Evolutionary conservation across 1,140 invertebrate genomes (phyloP).

Genomic region (Drosophila busckii): DNA sequence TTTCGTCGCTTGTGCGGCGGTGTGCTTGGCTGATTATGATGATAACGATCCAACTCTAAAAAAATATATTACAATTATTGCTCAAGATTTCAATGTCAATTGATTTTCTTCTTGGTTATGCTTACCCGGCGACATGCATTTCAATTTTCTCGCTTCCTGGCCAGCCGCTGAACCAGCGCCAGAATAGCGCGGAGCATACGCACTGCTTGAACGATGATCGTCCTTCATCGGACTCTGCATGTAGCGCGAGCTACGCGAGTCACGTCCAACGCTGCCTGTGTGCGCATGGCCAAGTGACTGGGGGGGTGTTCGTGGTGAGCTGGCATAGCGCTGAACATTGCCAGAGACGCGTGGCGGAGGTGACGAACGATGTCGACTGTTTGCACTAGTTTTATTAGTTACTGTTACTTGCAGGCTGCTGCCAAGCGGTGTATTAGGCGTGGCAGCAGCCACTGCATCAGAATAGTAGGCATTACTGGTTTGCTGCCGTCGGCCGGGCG

Average conservation of each 20-base stretch:
- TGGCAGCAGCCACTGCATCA: conserved; percentile 23
- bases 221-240: conserved; percentile 62
- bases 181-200: conserved; percentile 53
- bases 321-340: conserved; percentile 46
- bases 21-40: conserved; percentile 64
- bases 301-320: conserved; percentile 73
- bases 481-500: conserved; percentile 57
- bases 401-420: conserved; percentile 66
- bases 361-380: conserved; percentile 58
- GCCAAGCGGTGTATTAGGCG: conserved; percentile 29
- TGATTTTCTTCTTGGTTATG: neutral
- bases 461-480: conserved; percentile 51
- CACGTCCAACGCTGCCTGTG: conserved; percentile 16
- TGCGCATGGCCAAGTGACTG: conserved; percentile 44
- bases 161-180: conserved; percentile 18
- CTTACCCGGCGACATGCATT: conserved; percentile 56
- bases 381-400: conserved; percentile 50
- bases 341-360: conserved; percentile 45
- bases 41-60: conserved; percentile 59
- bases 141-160: conserved; percentile 43
- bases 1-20: conserved; percentile 75
- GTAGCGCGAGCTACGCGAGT: conserved; percentile 58
- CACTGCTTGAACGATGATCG: conserved; percentile 49
- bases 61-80: neutral
- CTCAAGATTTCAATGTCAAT: neutral